Evolutionary conservation across 2,113 vertebrate species (phyloP), one percentile per base, ranked within the genome.

Genomic region (Prolemur simus): DNA sequence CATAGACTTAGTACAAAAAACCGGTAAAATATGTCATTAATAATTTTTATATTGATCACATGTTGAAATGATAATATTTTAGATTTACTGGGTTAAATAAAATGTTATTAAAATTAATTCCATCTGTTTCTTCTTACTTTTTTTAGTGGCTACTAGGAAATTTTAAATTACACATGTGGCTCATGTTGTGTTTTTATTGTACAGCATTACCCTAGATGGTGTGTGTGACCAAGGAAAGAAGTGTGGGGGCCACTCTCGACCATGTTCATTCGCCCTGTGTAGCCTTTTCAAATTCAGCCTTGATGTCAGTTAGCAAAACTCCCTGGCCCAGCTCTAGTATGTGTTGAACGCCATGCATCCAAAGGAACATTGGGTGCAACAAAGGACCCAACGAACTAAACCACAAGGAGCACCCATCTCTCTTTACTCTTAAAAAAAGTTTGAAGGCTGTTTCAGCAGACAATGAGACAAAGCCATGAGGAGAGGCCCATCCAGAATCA

Each of bases 31-130:
- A 85, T 15, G 47, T 87, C 60, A 20, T 45, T 88, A 20, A 34
- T 87, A 56, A 82, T 66, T 92, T 89, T 58, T 86, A 18, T 76
- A 82, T 69, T 90, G 60, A 92, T 74, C 37, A 63, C 15, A 60
- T 29, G 11, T 95, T 69, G 56, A 94, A 94, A 68, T 56, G 63
- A 78, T 74, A 66, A n/a, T 54, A 60, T 87, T 91, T 96, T 81
- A 5, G 8, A 73, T 76, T 87, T 91, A 42, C 68, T 89, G 15
- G 21, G 14, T 63, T 88, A 82, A 91, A 82, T 88, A 78, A 92
- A 95, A 88, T 47, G 13, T 58, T 94, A 32, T 85, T 66, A 89
- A 87, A 93, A 86, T 15, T 93, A 80, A 87, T 68, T 68, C 89
- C 37, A 68, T 34, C 47, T 73, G 37, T 95, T 93, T 81, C 47